Base-by-base conservation (phyloP, 2,797 vertebrate species). In the Crenichthys baileyi region DNA sequence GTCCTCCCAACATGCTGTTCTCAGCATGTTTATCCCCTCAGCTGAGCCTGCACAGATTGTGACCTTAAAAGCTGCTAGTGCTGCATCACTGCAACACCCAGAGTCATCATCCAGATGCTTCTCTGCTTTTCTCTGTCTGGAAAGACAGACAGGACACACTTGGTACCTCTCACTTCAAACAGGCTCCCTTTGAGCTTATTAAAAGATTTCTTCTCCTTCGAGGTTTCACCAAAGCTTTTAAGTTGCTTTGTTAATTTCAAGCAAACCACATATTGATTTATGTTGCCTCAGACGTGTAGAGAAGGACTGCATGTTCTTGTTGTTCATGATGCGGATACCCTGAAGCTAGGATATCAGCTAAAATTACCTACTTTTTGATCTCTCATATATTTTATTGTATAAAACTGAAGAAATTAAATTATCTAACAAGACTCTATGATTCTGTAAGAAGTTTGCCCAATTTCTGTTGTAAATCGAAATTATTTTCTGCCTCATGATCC, bases 41-140 rank as follows among this genome's bases (percentile, higher is more conserved):
- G 68, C 75, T 81, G 88, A 88, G 85, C 84, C 73, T 0, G 75
- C 78, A 72, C 91, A 90, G 88, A 90, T 86, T 88, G 89, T 90
- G 87, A 87, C 90, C 88, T 90, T 50, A 72, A 73, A 72, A 48
- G 75, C 61, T 83, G 82, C 39, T 9, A 1, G 44, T 44, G 51
- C 74, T 72, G 76, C 84, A 61, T 82, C 74, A 12, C 77, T 36
- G n/a, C 77, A 41, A 22, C 76, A 16, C 63, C 36, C 20, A 26
- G 65, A 83, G 70, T 77, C 85, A 55, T 85, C 65, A 0, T 65
- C 50, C 24, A 15, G 80, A 51, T 29, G 39, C 78, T 75, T 72
- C 70, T 84, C 82, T 81, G 79, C 70, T 65, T 67, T 24, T 7
- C 63, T 77, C 74, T 70, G 73, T 61, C 68, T 68, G 53, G 39